These are phyloP conservation scores for Xylota segnis DNA, from an alignment of 2,888 invertebrate genomes.

Conservation along the genomic window DNA sequence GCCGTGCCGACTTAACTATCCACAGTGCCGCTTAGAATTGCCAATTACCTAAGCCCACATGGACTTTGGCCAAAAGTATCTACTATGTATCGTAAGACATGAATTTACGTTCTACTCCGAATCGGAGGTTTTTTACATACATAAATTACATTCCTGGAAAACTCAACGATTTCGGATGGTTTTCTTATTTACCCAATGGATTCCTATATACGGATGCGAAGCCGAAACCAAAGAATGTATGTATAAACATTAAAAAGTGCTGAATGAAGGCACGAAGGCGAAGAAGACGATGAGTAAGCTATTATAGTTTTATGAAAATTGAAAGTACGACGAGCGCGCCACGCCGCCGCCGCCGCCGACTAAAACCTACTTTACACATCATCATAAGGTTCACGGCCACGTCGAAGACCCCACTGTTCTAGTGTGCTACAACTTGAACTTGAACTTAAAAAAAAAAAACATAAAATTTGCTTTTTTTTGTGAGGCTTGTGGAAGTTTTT, in stretches of 20 bases:
- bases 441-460: constrained; percentile 66
- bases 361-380: constrained; percentile 57
- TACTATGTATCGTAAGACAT: constrained; percentile 7
- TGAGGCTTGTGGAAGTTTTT: constrained; percentile 47
- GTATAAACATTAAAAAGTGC: constrained; percentile 7
- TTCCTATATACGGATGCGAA: constrained; percentile 3
- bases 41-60: constrained; percentile 70
- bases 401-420: constrained; percentile 66
- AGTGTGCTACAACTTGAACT: constrained; percentile 72
- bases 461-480: constrained; percentile 11
- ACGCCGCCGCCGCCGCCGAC: neutral
- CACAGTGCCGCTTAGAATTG: constrained; percentile 59
- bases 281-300: constrained; percentile 59
- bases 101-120: neutral
- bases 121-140: constrained; percentile 6
- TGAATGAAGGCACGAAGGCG: constrained; percentile 13
- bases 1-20: constrained; percentile 30
- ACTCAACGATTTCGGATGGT: constrained; percentile 12
- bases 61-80: constrained; percentile 61
- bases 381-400: constrained; percentile 65
- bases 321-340: constrained; percentile 46
- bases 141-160: constrained; percentile 20
- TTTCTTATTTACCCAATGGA: constrained; percentile 17
- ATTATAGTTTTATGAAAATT: constrained; percentile 65
- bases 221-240: neutral